phyloP scores from a whole-genome alignment of 2,888 invertebrate species.

The Elgonia sp. region DNA sequence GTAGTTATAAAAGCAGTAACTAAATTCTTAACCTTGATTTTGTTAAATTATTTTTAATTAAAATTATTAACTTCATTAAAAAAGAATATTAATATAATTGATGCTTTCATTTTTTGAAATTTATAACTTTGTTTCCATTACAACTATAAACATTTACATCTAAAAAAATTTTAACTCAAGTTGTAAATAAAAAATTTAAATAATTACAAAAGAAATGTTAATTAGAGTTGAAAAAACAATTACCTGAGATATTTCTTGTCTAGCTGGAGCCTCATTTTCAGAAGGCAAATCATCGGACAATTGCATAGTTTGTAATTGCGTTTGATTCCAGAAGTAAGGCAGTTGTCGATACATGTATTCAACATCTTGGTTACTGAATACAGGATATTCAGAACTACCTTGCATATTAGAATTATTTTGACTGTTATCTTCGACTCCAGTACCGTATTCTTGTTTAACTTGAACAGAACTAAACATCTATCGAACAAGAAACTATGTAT shows the following conservation, averaged over 20 bases:
- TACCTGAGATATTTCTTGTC: constrained; percentile 81
- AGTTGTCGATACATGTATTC: constrained; percentile 85
- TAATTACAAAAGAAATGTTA: no score
- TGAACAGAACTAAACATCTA: constrained; percentile 86
- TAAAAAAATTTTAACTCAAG: no score
- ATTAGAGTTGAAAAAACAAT: constrained; percentile 41
- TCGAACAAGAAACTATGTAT: constrained; percentile 42
- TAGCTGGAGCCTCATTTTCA: constrained; percentile 82
- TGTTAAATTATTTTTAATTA: background rate
- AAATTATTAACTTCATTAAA: background rate
- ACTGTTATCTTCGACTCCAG: constrained; percentile 83
- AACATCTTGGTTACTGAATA: constrained; percentile 84
- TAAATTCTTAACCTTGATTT: constrained; percentile 8
- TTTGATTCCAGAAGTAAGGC: constrained; percentile 85
- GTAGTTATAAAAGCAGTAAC: background rate
- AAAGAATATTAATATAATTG: no score
- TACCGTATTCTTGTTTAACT: constrained; percentile 85
- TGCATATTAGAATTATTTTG: constrained; percentile 81
- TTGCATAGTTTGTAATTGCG: constrained; percentile 82
- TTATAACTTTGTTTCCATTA: no score
- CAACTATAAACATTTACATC: no score
- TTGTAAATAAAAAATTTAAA: no score
- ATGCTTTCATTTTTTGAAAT: no score
- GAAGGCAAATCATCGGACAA: constrained; percentile 82
- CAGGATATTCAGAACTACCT: constrained; percentile 83